Evolutionary conservation across 1,140 invertebrate species (phyloP), one percentile per base, ranked within the genome.

Genomic region (Orussus abietinus): DNA sequence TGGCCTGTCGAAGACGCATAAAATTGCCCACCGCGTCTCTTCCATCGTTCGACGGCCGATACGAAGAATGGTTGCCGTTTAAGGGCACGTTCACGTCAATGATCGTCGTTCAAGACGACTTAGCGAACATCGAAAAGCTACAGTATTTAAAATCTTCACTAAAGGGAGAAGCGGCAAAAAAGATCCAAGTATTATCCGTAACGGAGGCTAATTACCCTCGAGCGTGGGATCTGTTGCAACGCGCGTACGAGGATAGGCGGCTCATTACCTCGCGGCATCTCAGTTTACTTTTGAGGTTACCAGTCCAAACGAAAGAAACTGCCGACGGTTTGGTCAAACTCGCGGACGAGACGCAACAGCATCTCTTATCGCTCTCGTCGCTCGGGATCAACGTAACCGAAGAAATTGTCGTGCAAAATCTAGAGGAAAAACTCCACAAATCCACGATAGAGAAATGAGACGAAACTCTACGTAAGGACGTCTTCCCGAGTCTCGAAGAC

Each of bases 321-420:
- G 30, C 17, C 12, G 10, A 17, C 12, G 38, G 38, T 4, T 31
- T 39, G 15, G 32, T 39, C 7, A 13, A 26, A 2, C 17, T 39
- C n/a, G 38, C 38, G 9, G 38, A 39, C 32, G 28, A 39, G 22
- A 30, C 38, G 3, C 32, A 34, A 15, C 32, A 34, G 14, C 32
- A 34, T 34, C 6, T 34, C 6, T 9, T 17, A 13, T 34, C n/a
- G 2, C 13, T 39, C 6, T 14, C 26, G 2, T 17, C 11, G 3
- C 18, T 39, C 10, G 26, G 26, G 10, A 12, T 30, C 9, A 19
- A 28, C 3, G n/a, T 29, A 1, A 39, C n/a, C 22, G 10, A 26
- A 3, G 38, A 29, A 20, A 19, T 39, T 2, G 28, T 39, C 10
- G 38, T 39, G 4, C 15, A 14, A 3, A 25, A 26, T 4, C 25